phyloP scores from a whole-genome alignment of 2,888 invertebrate species.

The Drosophila leonis region DNA sequence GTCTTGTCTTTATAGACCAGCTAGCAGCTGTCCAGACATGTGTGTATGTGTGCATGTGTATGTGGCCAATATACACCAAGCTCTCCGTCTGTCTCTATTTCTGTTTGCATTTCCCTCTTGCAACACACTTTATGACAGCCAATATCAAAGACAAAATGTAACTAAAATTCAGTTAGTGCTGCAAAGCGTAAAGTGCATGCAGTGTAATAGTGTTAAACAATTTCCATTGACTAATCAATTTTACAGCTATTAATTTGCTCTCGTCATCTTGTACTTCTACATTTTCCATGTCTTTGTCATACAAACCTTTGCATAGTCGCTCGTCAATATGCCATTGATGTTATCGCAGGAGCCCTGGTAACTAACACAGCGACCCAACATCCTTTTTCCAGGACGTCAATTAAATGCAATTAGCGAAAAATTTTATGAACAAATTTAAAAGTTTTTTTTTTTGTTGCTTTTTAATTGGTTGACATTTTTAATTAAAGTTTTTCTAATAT shows the following conservation, averaged over 20 bases:
- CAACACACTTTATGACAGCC: constrained; percentile 15
- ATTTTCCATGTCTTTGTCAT: constrained; percentile 9
- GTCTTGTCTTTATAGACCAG: constrained; percentile 34
- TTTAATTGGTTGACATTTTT: constrained; percentile 5
- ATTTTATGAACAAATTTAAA: neutral
- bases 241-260: constrained; percentile 44
- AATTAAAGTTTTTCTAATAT: neutral
- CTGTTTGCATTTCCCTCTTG: neutral
- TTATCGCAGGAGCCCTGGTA: constrained; percentile 92
- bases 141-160: constrained; percentile 28
- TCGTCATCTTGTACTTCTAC: constrained; percentile 1
- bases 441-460: neutral
- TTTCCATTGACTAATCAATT: constrained; percentile 63
- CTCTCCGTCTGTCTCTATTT: neutral
- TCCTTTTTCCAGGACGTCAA: constrained; percentile 56
- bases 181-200: constrained; percentile 29
- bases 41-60: constrained; percentile 27
- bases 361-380: constrained; percentile 85
- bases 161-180: constrained; percentile 54
- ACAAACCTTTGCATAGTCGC: constrained; percentile 90
- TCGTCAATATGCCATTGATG: constrained; percentile 86
- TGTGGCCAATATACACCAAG: constrained; percentile 36
- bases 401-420: constrained; percentile 11
- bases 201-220: constrained; percentile 53
- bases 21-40: constrained; percentile 24